Base-by-base conservation (phyloP, 2,113 vertebrate species). In the Odobenus rosmarus region DNA sequence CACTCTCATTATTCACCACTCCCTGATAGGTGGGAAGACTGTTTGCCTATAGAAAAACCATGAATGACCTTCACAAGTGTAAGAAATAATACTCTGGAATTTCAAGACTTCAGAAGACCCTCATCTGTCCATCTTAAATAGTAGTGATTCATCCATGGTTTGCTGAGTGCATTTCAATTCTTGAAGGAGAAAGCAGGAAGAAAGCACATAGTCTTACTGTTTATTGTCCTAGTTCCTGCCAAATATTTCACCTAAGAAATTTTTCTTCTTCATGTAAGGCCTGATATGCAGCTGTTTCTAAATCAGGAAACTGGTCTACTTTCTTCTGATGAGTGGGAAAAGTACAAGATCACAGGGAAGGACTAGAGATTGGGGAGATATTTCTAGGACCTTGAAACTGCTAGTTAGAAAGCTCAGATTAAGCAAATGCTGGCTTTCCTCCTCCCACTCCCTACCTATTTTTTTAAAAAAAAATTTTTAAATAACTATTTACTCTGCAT, bases 171-270 rank as follows among this genome's bases (percentile, higher is more conserved):
- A 28, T 81, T 93, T 94, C 31, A 62, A 39, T 88, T 90, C 88
- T 95, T 96, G 19, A 95, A 92, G 31, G 49, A 93, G 86, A 95
- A 97, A 93, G 42, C n/a, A 62, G 42, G n/a, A 93, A 86, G 69
- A 90, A 83, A 95, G 62, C n/a, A 93, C 59, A 93, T 76, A 55
- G 36, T 86, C 55, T 88, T 90, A 80, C 39, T 96, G 77, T 97
- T 94, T 91, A 96, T 96, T 96, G 61, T 98, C 95, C 59, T 87
- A 93, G 7, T 64, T 93, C 10, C 31, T 97, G 95, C 82, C 97
- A 96, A 97, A 93, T 74, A 94, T 82, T 95, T 96, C 72, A 61
- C 93, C 72, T 93, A 84, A 94, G 79, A 96, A 95, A 62, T 79
- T 76, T 85, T 81, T 82, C 81, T 97, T 97, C 79, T 62, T 96